Evolutionary conservation across 2,888 invertebrate genomes (phyloP).

Genomic region (Noctua janthina): DNA sequence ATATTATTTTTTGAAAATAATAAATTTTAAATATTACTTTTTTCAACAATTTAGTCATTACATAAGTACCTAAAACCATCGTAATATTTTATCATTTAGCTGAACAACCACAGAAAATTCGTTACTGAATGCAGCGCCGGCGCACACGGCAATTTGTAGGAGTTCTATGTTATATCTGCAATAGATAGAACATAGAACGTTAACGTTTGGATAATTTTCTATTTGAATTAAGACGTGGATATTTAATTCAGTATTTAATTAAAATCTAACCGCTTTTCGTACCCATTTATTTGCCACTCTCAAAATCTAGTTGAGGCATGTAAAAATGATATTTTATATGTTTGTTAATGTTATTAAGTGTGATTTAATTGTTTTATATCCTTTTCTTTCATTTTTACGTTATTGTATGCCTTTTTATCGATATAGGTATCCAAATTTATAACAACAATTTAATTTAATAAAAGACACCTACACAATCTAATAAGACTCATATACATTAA

Average conservation of each 20-base stretch:
- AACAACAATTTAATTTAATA: neutral
- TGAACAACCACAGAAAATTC: neutral
- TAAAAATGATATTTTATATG: too few species aligned
- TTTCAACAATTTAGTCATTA: neutral
- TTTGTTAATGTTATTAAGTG: neutral
- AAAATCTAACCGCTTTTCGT: neutral
- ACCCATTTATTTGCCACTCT: neutral
- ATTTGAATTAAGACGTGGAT: neutral
- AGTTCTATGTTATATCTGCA: neutral
- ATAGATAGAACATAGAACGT: too few species aligned
- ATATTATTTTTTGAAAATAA: too few species aligned
- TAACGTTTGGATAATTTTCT: neutral
- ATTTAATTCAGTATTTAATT: neutral
- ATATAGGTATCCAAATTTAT: neutral
- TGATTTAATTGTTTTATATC: neutral
- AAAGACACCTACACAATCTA: neutral
- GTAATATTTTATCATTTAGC: neutral
- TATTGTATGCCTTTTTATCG: neutral
- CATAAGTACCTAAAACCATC: accelerated
- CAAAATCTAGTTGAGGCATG: neutral
- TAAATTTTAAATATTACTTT: neutral
- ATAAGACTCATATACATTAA: neutral
- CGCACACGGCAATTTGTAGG: neutral
- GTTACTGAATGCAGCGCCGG: neutral
- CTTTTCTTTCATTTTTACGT: neutral